A percentile compares a stretch with the other conserved stretches of the same genome.
Evolutionary conservation across 1,140 invertebrate species (phyloP).

Genomic region (Eurytemora carolleeae): DNA sequence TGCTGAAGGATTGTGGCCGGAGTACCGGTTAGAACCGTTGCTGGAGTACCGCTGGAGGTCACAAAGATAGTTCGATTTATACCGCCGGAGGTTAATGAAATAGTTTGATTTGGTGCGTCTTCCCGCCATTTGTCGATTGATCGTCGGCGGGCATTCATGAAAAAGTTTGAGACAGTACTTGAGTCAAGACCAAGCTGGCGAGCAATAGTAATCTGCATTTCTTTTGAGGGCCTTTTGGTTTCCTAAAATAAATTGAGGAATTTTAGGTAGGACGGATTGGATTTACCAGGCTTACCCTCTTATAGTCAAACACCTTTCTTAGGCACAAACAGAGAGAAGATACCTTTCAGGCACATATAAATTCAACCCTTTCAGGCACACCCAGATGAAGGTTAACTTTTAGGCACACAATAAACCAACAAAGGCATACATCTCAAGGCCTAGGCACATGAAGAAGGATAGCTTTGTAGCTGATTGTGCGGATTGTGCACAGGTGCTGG

Average conservation of each 20-base stretch:
- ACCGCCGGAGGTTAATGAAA: background rate
- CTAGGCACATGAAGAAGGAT: background rate
- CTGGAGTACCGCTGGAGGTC: background rate
- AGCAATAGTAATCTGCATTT: slow-evolving; percentile 99
- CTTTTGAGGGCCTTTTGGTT: slow-evolving; percentile 96
- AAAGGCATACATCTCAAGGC: no score
- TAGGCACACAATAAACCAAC: no score
- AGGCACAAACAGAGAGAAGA: background rate
- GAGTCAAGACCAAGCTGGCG: slow-evolving; percentile 90
- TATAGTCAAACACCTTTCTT: background rate
- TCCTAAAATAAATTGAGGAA: slow-evolving; percentile 46
- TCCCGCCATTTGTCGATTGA: slow-evolving; percentile 99
- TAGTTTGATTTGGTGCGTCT: slow-evolving; percentile 24
- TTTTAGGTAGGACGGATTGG: background rate
- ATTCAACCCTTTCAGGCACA: no score
- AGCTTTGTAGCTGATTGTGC: background rate
- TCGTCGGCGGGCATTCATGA: slow-evolving; percentile 95
- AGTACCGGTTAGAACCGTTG: background rate
- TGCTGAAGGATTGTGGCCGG: background rate
- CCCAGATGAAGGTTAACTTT: no score
- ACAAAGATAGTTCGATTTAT: background rate
- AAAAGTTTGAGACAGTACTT: slow-evolving; percentile 98
- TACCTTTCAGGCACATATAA: background rate
- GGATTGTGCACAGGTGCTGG: background rate
- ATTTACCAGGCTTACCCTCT: no score